A percentile compares a stretch with the other conserved stretches of the same genome.
phyloP scores from a whole-genome alignment of 2,888 invertebrate genomes.

The Pterobdella sp. region DNA sequence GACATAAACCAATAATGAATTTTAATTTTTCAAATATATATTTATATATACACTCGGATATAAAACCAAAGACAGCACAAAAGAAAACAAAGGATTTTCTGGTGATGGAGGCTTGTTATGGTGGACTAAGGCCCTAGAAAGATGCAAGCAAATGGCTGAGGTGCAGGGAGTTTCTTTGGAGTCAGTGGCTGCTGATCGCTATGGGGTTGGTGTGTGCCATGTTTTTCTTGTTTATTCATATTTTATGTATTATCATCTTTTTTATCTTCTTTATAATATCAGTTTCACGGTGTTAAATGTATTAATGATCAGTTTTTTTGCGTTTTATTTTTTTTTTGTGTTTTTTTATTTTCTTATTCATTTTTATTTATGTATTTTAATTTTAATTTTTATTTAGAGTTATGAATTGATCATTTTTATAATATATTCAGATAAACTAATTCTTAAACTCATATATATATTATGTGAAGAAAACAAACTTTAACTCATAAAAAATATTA shows the following conservation, averaged over 20 bases:
- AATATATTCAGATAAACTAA: slow-evolving; percentile 12
- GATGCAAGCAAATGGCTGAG: slow-evolving; percentile 57
- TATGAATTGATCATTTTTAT: too few species aligned
- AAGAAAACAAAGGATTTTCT: slow-evolving; percentile 42
- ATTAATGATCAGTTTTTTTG: not conserved
- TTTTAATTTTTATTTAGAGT: not conserved
- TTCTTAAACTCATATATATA: not conserved
- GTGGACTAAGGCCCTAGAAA: slow-evolving; percentile 55
- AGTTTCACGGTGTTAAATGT: not conserved
- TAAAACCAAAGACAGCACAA: not conserved
- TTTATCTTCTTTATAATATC: not conserved
- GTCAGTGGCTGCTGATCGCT: slow-evolving; percentile 58
- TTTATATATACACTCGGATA: too few species aligned
- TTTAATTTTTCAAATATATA: too few species aligned
- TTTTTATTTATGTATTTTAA: not conserved
- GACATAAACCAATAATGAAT: too few species aligned
- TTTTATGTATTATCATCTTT: not conserved
- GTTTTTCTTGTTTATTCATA: not conserved
- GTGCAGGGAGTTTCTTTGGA: slow-evolving; percentile 56
- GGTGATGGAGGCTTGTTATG: slow-evolving; percentile 56
- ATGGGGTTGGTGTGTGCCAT: slow-evolving; percentile 51
- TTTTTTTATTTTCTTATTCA: not conserved
- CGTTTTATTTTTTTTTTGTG: not conserved
- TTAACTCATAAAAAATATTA: not conserved
- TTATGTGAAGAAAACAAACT: not conserved